Conservation (phyloP, 2,888 invertebrate species). For the Zygothrica quintamaculata region DNA sequence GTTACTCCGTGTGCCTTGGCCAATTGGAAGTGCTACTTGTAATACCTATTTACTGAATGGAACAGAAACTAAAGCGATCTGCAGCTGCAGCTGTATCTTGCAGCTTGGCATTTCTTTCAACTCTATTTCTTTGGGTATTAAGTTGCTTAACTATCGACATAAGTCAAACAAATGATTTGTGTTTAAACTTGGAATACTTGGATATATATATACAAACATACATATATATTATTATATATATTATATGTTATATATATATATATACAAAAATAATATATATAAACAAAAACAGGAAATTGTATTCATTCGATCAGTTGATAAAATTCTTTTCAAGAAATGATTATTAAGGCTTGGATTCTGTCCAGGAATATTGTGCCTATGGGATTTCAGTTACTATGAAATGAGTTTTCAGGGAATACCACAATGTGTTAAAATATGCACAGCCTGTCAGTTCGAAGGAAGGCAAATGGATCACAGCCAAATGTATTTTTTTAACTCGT, state of each 20-base stretch:
- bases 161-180: constrained; percentile 19
- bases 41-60: constrained; percentile 38
- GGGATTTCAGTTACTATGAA: constrained; percentile 61
- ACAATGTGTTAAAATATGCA: constrained; percentile 82
- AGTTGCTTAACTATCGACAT: constrained; percentile 45
- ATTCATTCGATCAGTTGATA: no score
- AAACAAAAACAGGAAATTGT: no score
- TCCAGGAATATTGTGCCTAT: background rate
- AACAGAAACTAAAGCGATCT: constrained; percentile 6
- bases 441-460: constrained; percentile 69
- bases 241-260: no score
- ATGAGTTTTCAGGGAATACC: constrained; percentile 67
- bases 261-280: no score
- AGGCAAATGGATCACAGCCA: constrained; percentile 33
- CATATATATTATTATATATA: no score
- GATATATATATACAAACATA: no score
- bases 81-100: constrained; percentile 5
- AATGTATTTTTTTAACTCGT: constrained; percentile 39
- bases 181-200: no score
- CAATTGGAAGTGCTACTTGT: constrained; percentile 32
- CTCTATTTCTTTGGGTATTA: constrained; percentile 32
- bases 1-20: constrained; percentile 32
- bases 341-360: no score
- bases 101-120: constrained; percentile 29
- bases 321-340: no score